Evolutionary conservation across 2,888 invertebrate genomes (phyloP).

Genomic region (Lepidocyrtinus sp.): DNA sequence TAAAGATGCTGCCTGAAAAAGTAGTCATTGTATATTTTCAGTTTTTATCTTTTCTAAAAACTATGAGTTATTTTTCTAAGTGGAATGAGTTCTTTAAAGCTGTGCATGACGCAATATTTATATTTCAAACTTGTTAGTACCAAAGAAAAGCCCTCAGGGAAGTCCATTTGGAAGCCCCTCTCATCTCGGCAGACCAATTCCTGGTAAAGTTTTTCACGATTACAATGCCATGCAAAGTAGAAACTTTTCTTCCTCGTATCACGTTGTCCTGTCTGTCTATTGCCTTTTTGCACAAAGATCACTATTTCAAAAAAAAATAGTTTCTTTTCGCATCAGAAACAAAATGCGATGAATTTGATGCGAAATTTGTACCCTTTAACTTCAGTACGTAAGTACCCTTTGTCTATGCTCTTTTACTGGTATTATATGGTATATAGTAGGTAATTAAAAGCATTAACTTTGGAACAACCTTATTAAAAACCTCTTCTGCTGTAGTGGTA

Average conservation of each 20-base stretch:
- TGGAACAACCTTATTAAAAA: too few relatives aligned
- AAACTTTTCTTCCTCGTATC: too few relatives aligned
- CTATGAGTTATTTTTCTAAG: constrained; percentile 27
- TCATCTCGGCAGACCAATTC: constrained; percentile 65
- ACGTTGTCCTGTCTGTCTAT: constrained; percentile 65
- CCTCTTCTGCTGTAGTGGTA: too few relatives aligned
- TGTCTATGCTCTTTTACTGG: too few relatives aligned
- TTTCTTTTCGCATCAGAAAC: constrained; percentile 39
- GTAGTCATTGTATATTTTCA: constrained; percentile 19
- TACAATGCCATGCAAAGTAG: too few relatives aligned
- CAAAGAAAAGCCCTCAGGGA: constrained; percentile 71
- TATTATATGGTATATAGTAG: too few relatives aligned
- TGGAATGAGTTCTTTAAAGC: too few relatives aligned
- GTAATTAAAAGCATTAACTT: too few relatives aligned
- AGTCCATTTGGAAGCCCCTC: constrained; percentile 80
- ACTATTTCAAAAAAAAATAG: constrained; percentile 6
- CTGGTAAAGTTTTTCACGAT: constrained; percentile 58
- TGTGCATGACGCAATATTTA: constrained; percentile 50
- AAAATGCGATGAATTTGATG: too few relatives aligned
- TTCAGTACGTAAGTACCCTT: too few relatives aligned
- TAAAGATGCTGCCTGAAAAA: constrained; percentile 3
- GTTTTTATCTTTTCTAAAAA: constrained; percentile 30
- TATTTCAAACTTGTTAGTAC: constrained; percentile 44
- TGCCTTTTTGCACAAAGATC: constrained; percentile 47
- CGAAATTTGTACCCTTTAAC: too few relatives aligned